Evolutionary conservation across 2,888 invertebrate species (phyloP).

Genomic region (Bimastos eiseni): DNA sequence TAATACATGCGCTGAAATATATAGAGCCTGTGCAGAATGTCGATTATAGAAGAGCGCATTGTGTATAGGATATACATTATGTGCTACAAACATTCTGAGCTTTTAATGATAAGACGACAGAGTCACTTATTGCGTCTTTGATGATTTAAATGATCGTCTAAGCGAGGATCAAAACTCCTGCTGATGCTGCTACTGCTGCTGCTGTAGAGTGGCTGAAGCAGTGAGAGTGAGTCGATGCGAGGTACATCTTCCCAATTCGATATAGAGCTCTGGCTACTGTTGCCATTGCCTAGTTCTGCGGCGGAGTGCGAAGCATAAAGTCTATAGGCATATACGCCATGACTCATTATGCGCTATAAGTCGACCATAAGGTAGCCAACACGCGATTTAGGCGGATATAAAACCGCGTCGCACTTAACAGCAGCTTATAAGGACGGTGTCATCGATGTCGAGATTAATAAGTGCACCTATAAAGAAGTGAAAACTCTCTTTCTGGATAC

Average conservation of each 20-base stretch:
- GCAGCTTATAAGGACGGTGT: background rate
- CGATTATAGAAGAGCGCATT: background rate
- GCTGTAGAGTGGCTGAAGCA: background rate
- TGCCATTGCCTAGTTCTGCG: background rate
- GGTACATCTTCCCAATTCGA: background rate
- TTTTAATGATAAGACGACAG: background rate
- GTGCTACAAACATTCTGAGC: background rate
- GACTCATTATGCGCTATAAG: slow-evolving; percentile 13
- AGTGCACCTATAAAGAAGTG: too few species aligned
- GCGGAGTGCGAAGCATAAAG: background rate
- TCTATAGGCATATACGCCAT: background rate
- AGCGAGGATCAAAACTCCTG: background rate
- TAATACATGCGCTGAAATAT: too few species aligned
- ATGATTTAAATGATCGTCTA: background rate
- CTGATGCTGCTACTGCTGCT: background rate
- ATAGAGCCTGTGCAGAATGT: background rate
- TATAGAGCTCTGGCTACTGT: background rate
- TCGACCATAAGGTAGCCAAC: background rate
- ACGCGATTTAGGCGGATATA: background rate
- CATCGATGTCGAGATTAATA: background rate
- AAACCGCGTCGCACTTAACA: background rate
- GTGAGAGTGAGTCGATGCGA: background rate
- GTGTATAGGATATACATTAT: background rate
- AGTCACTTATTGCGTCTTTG: slow-evolving; percentile 6
- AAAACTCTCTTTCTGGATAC: too few species aligned